Base-by-base conservation (phyloP, 2,797 vertebrate species). In the Lepidocolaptes lacrymiger region DNA sequence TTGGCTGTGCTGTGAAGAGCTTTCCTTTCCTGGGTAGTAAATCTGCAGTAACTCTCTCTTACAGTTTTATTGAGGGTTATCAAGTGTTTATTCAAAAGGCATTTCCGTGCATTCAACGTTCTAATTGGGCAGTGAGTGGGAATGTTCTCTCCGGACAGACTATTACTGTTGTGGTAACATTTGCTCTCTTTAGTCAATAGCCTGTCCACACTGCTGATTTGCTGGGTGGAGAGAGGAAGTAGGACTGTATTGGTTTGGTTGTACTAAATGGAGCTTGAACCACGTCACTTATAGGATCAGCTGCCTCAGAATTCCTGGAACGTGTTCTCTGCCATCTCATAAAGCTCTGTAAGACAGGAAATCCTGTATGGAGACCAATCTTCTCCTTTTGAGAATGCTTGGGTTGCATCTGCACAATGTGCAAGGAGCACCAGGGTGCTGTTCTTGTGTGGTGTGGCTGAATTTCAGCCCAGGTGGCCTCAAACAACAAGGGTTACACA, bases 41-140 rank as follows among this genome's bases (percentile, higher is more conserved):
- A 95, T 95, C 82, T 93, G 74, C 85, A 91, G 88, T 58, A 90
- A 91, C 44, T 90, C 67, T 66, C 59, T 74, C 85, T 84, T 90
- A 79, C 85, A 91, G 91, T 84, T 95, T 95, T 90, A 96, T 95
- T 93, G 91, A 95, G 77, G 83, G 69, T 96, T 95, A 94, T 95
- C 93, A 94, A 96, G 85, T 94, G 94, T 92, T 96, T 96, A 89
- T 95, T 94, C 93, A 67, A 91, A 96, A 95, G 91, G 77, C 85
- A 94, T 95, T 97, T 96, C 93, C 71, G 39, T 88, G 83, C 69
- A 95, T 96, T 96, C 95, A 97, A 52, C 0, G 0, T 84, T 81
- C 77, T 95, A 88, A 94, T 88, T 90, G 89, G 80, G 56, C 77
- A 91, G 74, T 61, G 76, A 93, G 79, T 37, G 44, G 88, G 67